Percentiles rank a stretch among this genome's conserved stretches.
These are phyloP conservation scores for Nemoura dubitans DNA, from an alignment of 2,888 invertebrate species.

Conservation along the genomic window DNA sequence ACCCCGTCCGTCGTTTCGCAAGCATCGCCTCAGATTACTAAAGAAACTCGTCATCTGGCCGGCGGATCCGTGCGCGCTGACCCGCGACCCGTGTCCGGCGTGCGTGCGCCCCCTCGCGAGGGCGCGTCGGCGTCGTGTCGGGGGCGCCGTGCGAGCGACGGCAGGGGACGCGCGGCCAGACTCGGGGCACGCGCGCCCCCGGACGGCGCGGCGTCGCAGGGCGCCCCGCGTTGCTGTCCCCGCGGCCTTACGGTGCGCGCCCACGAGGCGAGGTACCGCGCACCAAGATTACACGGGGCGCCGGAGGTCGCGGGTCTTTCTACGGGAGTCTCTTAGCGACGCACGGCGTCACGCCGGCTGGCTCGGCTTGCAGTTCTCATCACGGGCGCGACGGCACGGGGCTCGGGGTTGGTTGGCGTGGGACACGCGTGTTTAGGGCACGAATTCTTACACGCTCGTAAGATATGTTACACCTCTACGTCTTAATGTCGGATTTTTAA, in stretches of 20 bases:
- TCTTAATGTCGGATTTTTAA: too few species aligned
- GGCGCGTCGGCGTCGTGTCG: neutral
- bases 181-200: neutral
- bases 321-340: slow-evolving; percentile 16
- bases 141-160: neutral
- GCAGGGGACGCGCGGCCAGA: neutral
- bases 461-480: too few species aligned
- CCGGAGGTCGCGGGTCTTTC: slow-evolving; percentile 47
- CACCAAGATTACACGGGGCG: slow-evolving; percentile 62
- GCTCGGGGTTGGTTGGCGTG: too few species aligned
- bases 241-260: slow-evolving; percentile 60
- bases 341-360: slow-evolving; percentile 49
- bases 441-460: too few species aligned
- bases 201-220: too few species aligned
- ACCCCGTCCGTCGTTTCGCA: neutral
- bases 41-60: slow-evolving; percentile 58
- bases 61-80: slow-evolving; percentile 54
- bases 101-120: neutral
- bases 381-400: slow-evolving; percentile 55
- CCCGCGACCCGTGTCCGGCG: neutral
- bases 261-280: slow-evolving; percentile 53
- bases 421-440: too few species aligned
- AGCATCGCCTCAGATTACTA: slow-evolving; percentile 61
- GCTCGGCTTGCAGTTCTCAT: slow-evolving; percentile 59
- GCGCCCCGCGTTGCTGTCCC: slow-evolving; percentile 55